Conservation (phyloP, 1,140 invertebrate genomes). For the Ceratosolen fusciceps region DNA sequence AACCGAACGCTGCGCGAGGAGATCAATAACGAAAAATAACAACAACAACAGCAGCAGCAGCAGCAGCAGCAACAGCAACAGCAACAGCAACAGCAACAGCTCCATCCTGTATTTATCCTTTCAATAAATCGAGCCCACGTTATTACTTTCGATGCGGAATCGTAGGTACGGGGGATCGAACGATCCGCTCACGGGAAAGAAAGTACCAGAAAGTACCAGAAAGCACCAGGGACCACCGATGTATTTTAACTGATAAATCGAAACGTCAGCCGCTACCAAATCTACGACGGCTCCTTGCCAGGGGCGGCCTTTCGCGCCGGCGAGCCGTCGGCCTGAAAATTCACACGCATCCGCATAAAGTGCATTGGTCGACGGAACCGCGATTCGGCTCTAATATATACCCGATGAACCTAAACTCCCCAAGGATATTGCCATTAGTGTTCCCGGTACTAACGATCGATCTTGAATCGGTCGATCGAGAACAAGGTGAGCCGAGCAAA, state of each 20-base stretch:
- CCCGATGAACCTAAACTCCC: conserved; percentile 4
- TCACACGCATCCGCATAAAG: too few relatives aligned
- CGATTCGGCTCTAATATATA: too few relatives aligned
- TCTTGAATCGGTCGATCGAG: conserved; percentile 11
- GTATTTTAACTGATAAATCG: too few relatives aligned
- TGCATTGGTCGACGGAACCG: too few relatives aligned
- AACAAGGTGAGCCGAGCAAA: background rate
- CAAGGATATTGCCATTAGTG: background rate
- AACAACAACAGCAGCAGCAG: too few relatives aligned
- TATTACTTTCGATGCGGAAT: background rate
- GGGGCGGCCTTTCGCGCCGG: too few relatives aligned
- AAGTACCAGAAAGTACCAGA: background rate
- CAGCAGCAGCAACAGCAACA: too few relatives aligned
- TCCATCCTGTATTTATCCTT: background rate
- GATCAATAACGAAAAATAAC: background rate
- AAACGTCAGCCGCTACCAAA: too few relatives aligned
- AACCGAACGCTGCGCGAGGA: background rate
- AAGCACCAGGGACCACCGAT: too few relatives aligned
- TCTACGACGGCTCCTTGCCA: too few relatives aligned
- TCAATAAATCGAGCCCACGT: background rate
- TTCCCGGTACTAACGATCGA: background rate
- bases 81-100: too few relatives aligned
- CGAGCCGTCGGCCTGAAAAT: too few relatives aligned
- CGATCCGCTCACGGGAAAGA: background rate
- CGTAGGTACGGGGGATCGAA: background rate